Conservation (phyloP, 1,140 invertebrate species). For the Macrotrachela quadricornifera region DNA sequence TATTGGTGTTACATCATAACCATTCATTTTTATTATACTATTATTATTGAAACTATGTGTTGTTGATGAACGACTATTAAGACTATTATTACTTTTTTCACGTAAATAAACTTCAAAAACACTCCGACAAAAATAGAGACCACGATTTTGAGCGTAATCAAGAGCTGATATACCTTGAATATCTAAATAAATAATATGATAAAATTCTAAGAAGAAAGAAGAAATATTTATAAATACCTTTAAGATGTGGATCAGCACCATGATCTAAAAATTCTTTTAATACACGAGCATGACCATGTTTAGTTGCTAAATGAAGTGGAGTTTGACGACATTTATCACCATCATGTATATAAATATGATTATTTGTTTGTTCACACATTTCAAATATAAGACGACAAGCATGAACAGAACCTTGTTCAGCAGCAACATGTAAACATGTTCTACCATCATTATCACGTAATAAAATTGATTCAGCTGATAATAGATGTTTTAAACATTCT, state of each 20-base stretch:
- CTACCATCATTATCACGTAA: slow-evolving; percentile 11
- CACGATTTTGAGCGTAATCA: slow-evolving; percentile 4
- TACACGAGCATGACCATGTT: slow-evolving; percentile 26
- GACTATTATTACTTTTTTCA: neutral
- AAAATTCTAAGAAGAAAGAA: no score
- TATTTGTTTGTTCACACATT: slow-evolving; percentile 14
- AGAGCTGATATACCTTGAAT: slow-evolving; percentile 1
- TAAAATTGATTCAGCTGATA: slow-evolving; percentile 8
- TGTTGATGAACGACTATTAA: neutral
- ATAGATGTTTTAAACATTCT: slow-evolving; percentile 20
- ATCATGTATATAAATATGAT: slow-evolving; percentile 12
- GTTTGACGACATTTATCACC: slow-evolving; percentile 20
- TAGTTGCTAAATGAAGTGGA: slow-evolving; percentile 23
- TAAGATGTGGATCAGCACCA: slow-evolving; percentile 22
- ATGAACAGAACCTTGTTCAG: slow-evolving; percentile 15
- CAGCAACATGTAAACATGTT: slow-evolving; percentile 11
- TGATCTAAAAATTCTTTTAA: slow-evolving; percentile 26
- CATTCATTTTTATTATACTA: no score
- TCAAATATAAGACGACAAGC: slow-evolving; percentile 24
- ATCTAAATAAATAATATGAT: slow-evolving; percentile 1
- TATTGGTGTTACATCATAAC: no score
- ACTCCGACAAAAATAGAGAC: slow-evolving; percentile 1
- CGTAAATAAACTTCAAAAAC: slow-evolving; percentile 5
- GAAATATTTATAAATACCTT: slow-evolving; percentile 17
- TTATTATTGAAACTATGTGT: no score